These are phyloP conservation scores for Carcharodon carcharias DNA, from an alignment of 2,797 vertebrate genomes.

Conservation along the genomic window DNA sequence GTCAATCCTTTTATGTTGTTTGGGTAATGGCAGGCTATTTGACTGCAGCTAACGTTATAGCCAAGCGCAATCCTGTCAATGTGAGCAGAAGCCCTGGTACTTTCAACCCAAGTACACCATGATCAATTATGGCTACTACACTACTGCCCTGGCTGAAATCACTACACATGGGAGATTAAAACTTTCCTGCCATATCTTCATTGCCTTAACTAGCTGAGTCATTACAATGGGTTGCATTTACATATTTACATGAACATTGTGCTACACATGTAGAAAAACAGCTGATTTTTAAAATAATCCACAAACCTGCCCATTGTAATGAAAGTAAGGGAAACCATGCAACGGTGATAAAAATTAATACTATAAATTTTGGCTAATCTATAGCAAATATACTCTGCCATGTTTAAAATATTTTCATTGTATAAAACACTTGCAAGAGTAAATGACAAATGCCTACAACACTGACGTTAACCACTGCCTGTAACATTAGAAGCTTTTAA, in stretches of 20 bases:
- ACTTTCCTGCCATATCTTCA: not conserved
- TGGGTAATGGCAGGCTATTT: too few relatives aligned
- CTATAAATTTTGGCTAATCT: not conserved
- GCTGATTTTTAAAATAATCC: not conserved
- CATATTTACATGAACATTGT: not conserved
- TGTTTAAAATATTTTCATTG: not conserved
- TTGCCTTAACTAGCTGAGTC: not conserved
- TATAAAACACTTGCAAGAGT: not conserved
- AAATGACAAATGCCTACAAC: not conserved
- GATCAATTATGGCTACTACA: not conserved
- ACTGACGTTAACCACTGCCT: not conserved
- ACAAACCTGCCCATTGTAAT: not conserved
- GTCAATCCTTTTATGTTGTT: not conserved
- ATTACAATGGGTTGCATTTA: not conserved
- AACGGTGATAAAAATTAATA: not conserved
- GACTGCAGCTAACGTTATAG: not conserved
- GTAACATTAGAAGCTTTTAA: not conserved
- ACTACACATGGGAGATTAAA: not conserved
- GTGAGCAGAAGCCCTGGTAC: not conserved
- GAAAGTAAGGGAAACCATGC: not conserved
- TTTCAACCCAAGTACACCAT: not conserved
- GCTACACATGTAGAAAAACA: not conserved
- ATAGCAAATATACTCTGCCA: not conserved
- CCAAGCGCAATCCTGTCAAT: not conserved
- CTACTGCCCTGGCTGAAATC: not conserved